Evolutionary conservation across 2,113 vertebrate species (phyloP).

Genomic region (Aegotheles bennettii): DNA sequence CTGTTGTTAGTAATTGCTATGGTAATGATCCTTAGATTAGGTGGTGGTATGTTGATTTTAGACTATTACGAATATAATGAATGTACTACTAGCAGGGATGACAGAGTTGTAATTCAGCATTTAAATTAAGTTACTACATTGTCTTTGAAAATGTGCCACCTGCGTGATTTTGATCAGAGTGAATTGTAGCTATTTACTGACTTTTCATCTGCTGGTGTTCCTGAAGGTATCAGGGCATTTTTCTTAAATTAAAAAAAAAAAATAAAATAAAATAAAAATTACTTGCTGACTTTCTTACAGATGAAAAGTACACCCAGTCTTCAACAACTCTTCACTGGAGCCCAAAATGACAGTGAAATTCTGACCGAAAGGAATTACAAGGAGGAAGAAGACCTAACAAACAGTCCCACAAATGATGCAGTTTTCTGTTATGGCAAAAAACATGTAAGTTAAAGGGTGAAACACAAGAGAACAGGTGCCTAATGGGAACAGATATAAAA

Average conservation of each 20-base stretch:
- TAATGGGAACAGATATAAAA: neutral
- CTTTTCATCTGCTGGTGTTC: neutral
- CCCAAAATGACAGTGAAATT: constrained; percentile 30
- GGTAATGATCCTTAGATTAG: neutral
- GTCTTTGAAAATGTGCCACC: neutral
- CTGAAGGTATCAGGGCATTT: neutral
- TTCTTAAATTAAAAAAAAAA: neutral
- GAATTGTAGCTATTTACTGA: neutral
- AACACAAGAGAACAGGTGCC: neutral
- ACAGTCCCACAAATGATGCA: neutral
- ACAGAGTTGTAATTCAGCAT: neutral
- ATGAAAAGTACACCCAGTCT: constrained; percentile 73
- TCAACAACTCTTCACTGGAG: constrained; percentile 68
- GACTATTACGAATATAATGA: neutral
- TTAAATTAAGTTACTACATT: neutral
- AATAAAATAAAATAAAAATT: neutral
- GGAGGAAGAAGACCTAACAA: neutral
- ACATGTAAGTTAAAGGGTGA: constrained; percentile 52
- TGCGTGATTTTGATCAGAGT: neutral
- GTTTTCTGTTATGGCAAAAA: constrained; percentile 62
- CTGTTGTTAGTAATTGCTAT: neutral
- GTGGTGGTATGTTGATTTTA: neutral
- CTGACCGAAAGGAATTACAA: neutral
- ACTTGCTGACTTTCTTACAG: constrained; percentile 59
- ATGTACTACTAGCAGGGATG: neutral